A percentile compares a stretch with the other conserved stretches of the same genome.
Conservation (phyloP, 2,797 vertebrate genomes). For the Aratinga solstitialis region DNA sequence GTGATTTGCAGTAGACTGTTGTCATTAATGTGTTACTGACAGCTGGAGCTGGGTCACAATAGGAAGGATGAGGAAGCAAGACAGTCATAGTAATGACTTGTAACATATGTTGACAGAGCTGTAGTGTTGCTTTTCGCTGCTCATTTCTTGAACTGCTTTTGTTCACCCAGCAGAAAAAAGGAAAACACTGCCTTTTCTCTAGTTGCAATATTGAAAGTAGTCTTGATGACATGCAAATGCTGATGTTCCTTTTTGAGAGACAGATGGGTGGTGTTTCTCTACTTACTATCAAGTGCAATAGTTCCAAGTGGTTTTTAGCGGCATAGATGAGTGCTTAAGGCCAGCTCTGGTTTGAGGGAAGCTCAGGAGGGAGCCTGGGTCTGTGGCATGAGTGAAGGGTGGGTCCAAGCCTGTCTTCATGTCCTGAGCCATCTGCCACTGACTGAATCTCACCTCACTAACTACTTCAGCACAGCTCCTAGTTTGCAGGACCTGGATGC, state of each 20-base stretch:
- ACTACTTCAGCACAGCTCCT: background rate
- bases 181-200: background rate
- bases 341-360: background rate
- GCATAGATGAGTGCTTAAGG: background rate
- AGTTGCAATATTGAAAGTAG: background rate
- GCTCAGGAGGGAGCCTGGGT: background rate
- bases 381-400: background rate
- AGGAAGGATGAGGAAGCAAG: background rate
- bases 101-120: background rate
- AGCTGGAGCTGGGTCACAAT: slow-evolving; percentile 11
- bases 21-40: background rate
- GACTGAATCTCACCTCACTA: background rate
- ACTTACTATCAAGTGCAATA: background rate
- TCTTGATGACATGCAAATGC: background rate
- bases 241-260: background rate
- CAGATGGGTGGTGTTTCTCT: background rate
- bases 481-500: background rate
- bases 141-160: background rate
- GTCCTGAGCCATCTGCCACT: background rate
- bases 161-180: background rate
- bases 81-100: background rate
- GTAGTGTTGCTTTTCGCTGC: background rate
- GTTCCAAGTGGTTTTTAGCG: background rate
- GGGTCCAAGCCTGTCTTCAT: background rate
- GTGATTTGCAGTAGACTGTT: background rate